Evolutionary conservation across 1,140 invertebrate genomes (phyloP).

Genomic region (Zaprionus vittiger): DNA sequence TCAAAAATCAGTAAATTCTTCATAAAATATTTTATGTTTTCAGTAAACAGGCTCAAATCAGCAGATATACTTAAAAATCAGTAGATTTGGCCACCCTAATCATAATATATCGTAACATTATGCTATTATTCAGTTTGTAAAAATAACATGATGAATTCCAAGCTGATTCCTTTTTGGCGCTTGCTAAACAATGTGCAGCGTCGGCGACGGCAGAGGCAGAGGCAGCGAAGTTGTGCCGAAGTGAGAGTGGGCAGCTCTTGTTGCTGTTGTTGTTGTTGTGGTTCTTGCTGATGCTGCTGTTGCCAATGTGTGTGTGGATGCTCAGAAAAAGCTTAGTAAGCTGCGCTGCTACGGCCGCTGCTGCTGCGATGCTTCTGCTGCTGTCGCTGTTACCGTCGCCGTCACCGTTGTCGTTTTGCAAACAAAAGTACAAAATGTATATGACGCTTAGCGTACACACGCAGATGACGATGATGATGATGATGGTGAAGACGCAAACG

Average conservation of each 20-base stretch:
- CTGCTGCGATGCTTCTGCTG: conserved; percentile 23
- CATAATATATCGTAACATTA: no score
- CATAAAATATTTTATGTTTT: no score
- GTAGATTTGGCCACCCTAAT: no score
- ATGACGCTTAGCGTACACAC: conserved; percentile 32
- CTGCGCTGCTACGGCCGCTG: conserved; percentile 55
- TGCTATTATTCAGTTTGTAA: no score
- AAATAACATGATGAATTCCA: not conserved
- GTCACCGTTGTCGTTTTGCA: conserved; percentile 61
- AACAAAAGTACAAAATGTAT: conserved; percentile 63
- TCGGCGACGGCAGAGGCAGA: conserved; percentile 29
- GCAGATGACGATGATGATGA: conserved; percentile 16
- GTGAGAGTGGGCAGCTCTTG: conserved; percentile 51
- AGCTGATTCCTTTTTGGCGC: not conserved
- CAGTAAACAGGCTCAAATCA: no score
- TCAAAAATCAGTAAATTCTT: no score
- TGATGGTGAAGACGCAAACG: conserved; percentile 26
- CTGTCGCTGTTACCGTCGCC: no score
- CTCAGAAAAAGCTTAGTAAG: conserved; percentile 76
- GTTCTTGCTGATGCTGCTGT: conserved; percentile 11
- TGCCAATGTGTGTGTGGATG: conserved; percentile 43
- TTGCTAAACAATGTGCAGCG: conserved; percentile 37
- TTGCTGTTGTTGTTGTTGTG: conserved; percentile 25
- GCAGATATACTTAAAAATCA: not conserved
- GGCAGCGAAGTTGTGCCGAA: conserved; percentile 5